Percentiles rank a stretch among this genome's conserved stretches.
These are phyloP conservation scores for Capromys pilorides DNA, from an alignment of 2,797 vertebrate species.

Conservation along the genomic window DNA sequence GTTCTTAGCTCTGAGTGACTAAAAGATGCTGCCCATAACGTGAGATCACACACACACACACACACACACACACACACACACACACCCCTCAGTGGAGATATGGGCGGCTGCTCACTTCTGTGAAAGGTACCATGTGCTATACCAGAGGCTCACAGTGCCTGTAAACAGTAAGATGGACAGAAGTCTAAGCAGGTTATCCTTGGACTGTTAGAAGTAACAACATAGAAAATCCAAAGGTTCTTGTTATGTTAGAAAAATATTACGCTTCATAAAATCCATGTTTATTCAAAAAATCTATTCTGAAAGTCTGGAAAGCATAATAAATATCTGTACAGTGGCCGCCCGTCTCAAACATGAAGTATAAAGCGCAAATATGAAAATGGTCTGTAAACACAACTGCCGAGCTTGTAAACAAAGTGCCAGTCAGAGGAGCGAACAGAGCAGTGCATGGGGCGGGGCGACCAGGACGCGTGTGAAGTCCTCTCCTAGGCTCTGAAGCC, in stretches of 20 bases:
- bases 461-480: not conserved
- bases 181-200: constrained; percentile 53
- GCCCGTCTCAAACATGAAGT: constrained; percentile 72
- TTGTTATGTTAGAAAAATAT: constrained; percentile 82
- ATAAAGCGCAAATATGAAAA: constrained; percentile 59
- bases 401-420: constrained; percentile 77
- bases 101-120: not conserved
- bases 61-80: not conserved
- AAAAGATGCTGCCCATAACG: not conserved
- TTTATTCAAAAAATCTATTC: constrained; percentile 85
- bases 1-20: not conserved
- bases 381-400: constrained; percentile 75
- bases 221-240: constrained; percentile 79
- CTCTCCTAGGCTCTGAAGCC: not conserved
- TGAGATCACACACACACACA: not conserved
- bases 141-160: constrained; percentile 61
- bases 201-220: constrained; percentile 59
- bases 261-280: constrained; percentile 85
- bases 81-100: not conserved
- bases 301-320: constrained; percentile 84
- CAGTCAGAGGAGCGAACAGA: not conserved
- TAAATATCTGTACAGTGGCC: constrained; percentile 83
- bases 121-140: accelerated
- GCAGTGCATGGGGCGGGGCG: not conserved
- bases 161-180: constrained; percentile 43